A percentile compares a stretch with the other conserved stretches of the same genome.
Conservation (phyloP, 2,888 invertebrate species). For the Thumatha senex region DNA sequence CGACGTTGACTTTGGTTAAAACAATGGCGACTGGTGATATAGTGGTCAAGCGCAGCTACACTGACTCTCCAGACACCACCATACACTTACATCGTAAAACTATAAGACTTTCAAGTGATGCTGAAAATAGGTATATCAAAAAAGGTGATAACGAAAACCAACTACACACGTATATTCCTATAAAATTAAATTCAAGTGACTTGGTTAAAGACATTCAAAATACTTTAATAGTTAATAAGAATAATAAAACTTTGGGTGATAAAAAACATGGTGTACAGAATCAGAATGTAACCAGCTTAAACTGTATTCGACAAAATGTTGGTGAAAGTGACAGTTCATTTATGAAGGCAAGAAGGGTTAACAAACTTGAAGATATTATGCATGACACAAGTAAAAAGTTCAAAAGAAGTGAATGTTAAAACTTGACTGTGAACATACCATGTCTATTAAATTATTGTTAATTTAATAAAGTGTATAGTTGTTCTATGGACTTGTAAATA, state of each 20-base stretch:
- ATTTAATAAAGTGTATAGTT: slow-evolving; percentile 75
- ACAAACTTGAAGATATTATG: slow-evolving; percentile 71
- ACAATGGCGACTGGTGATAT: slow-evolving; percentile 74
- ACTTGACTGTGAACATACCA: slow-evolving; percentile 59
- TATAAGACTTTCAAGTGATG: slow-evolving; percentile 72
- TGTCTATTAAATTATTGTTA: slow-evolving; percentile 77
- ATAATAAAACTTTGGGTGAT: slow-evolving; percentile 75
- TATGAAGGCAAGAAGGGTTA: slow-evolving; percentile 70
- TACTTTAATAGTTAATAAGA: slow-evolving; percentile 77
- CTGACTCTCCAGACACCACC: slow-evolving; percentile 68
- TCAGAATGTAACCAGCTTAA: slow-evolving; percentile 74
- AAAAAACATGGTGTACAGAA: slow-evolving; percentile 80
- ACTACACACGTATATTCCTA: slow-evolving; percentile 62
- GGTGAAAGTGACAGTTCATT: slow-evolving; percentile 75
- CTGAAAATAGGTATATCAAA: slow-evolving; percentile 71
- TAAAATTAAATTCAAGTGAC: slow-evolving; percentile 72
- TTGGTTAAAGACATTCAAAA: slow-evolving; percentile 80
- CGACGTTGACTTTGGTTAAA: slow-evolving; percentile 72
- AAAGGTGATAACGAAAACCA: slow-evolving; percentile 76
- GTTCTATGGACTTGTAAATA: slow-evolving; percentile 75
- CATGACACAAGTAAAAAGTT: slow-evolving; percentile 76
- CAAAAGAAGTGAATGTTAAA: slow-evolving; percentile 77
- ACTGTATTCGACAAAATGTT: slow-evolving; percentile 72
- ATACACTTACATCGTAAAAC: slow-evolving; percentile 68
- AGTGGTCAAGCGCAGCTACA: slow-evolving; percentile 68